A percentile compares a stretch with the other conserved stretches of the same genome.
Conservation (phyloP, 1,140 invertebrate genomes). For the Ostrea edulis region DNA sequence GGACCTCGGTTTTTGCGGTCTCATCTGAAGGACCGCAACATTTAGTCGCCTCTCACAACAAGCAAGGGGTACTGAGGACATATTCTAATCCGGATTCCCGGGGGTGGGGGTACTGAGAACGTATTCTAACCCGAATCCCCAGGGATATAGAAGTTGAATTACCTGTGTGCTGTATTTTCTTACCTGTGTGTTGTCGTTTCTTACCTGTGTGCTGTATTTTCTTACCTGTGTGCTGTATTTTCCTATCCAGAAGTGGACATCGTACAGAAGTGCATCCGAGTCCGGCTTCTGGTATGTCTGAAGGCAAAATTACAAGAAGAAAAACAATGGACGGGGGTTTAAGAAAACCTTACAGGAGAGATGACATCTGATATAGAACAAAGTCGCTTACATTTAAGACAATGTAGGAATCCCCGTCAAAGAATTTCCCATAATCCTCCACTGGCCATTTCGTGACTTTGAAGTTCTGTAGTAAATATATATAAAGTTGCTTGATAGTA, state of each 20-base stretch:
- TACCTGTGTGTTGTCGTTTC: too few species aligned
- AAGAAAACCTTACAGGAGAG: too few species aligned
- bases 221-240: constrained; percentile 77
- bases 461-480: constrained; percentile 85
- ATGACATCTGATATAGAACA: too few species aligned
- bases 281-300: constrained; percentile 71
- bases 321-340: neutral
- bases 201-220: constrained; percentile 71
- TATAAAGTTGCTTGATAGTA: neutral
- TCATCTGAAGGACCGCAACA: too few species aligned
- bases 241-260: constrained; percentile 78
- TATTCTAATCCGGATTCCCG: too few species aligned
- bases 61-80: too few species aligned
- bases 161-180: too few species aligned
- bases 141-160: too few species aligned
- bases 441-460: constrained; percentile 87
- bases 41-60: too few species aligned
- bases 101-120: too few species aligned
- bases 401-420: constrained; percentile 94
- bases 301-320: constrained; percentile 38
- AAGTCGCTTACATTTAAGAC: constrained; percentile 85
- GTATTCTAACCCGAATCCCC: too few species aligned
- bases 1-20: too few species aligned
- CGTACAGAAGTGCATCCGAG: constrained; percentile 61
- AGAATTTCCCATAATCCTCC: constrained; percentile 91